Conservation (phyloP, 2,113 vertebrate species). For the Odobenus rosmarus region DNA sequence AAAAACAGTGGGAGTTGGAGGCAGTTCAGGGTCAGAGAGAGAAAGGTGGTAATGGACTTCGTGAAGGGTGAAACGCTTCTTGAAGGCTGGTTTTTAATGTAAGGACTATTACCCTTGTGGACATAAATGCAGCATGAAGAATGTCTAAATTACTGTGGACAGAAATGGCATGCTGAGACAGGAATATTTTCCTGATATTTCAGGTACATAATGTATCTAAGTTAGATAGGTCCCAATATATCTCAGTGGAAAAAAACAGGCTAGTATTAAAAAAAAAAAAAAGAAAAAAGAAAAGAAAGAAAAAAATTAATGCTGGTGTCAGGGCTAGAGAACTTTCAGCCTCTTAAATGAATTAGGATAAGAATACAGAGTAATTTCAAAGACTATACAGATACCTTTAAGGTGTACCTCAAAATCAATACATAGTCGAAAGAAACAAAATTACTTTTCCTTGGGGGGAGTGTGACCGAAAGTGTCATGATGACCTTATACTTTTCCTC, state of each 20-base stretch:
- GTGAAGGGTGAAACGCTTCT: constrained; percentile 75
- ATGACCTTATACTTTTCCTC: neutral
- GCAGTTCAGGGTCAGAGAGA: constrained; percentile 55
- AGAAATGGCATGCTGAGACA: constrained; percentile 73
- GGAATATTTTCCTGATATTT: constrained; percentile 71
- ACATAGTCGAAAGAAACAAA: constrained; percentile 47
- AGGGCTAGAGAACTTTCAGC: constrained; percentile 9
- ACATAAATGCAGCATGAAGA: constrained; percentile 83
- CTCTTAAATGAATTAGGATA: constrained; percentile 56
- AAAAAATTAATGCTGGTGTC: constrained; percentile 31
- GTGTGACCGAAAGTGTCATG: constrained; percentile 34
- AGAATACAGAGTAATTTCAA: constrained; percentile 62
- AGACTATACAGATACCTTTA: constrained; percentile 40
- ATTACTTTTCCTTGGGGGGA: constrained; percentile 50
- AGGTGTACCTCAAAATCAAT: constrained; percentile 54
- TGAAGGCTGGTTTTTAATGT: constrained; percentile 80
- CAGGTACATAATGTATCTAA: constrained; percentile 63
- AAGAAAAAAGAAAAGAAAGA: neutral
- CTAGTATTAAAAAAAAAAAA: constrained; percentile 45
- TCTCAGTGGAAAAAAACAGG: constrained; percentile 45
- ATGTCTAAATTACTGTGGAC: constrained; percentile 80
- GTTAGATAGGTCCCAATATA: constrained; percentile 67
- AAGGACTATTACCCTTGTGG: constrained; percentile 79
- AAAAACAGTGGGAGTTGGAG: constrained; percentile 69
- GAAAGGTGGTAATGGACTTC: constrained; percentile 72